phyloP scores from a whole-genome alignment of 2,113 vertebrate species.

The Dipodomys spectabilis region DNA sequence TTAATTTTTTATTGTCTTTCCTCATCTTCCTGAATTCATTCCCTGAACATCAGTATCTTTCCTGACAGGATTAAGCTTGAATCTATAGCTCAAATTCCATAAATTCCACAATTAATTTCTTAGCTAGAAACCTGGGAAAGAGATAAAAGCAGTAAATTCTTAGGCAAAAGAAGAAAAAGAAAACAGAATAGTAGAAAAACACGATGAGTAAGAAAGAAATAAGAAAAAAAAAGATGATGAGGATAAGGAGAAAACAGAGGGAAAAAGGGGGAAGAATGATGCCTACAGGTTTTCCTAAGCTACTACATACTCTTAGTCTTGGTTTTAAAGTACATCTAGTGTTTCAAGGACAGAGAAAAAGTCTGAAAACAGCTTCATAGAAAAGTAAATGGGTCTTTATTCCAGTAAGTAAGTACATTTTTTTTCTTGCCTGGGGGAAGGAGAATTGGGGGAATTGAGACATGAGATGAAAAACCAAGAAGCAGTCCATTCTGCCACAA shows the following conservation, averaged over 20 bases:
- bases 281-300: neutral
- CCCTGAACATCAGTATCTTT: neutral
- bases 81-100: slow-evolving; percentile 50
- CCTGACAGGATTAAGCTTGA: slow-evolving; percentile 26
- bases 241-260: too few species aligned
- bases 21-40: slow-evolving; percentile 29
- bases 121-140: slow-evolving; percentile 30
- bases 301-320: neutral
- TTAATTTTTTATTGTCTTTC: slow-evolving; percentile 28
- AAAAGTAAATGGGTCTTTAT: slow-evolving; percentile 2
- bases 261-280: neutral
- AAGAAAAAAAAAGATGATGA: neutral
- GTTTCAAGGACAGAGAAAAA: slow-evolving; percentile 5
- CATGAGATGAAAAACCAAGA: slow-evolving; percentile 19
- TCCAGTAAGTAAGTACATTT: neutral
- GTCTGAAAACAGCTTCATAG: neutral
- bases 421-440: neutral
- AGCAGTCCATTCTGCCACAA: neutral
- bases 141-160: slow-evolving; percentile 18
- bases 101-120: slow-evolving; percentile 57
- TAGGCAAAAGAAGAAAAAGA: slow-evolving; percentile 42
- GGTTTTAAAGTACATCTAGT: neutral
- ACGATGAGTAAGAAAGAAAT: neutral
- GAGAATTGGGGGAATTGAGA: slow-evolving; percentile 4
- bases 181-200: neutral